Evolutionary conservation across 1,140 invertebrate genomes (phyloP).

Genomic region (Zaprionus ornatus): DNA sequence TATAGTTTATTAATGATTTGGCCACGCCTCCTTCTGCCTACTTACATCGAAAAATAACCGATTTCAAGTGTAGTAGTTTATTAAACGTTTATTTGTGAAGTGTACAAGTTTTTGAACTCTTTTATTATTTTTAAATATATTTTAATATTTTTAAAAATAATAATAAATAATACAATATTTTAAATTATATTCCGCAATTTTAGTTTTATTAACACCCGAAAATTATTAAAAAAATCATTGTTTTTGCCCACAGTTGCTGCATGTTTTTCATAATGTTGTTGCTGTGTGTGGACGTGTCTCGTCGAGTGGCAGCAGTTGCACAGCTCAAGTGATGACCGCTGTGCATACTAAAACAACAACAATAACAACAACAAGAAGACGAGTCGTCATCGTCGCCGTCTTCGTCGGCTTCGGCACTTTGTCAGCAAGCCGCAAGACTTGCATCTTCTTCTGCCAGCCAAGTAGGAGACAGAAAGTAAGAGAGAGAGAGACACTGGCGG

Average conservation of each 20-base stretch:
- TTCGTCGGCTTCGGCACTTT: slow-evolving; percentile 24
- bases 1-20: no score
- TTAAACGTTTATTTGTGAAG: neutral
- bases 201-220: neutral
- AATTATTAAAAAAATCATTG: no score
- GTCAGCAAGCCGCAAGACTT: slow-evolving; percentile 38
- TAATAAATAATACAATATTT: no score
- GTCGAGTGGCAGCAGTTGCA: slow-evolving; percentile 15
- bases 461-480: slow-evolving; percentile 3
- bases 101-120: neutral
- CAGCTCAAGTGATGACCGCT: slow-evolving; percentile 32
- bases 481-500: no score
- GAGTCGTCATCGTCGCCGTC: neutral
- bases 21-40: no score
- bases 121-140: neutral
- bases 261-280: slow-evolving; percentile 1
- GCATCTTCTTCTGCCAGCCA: slow-evolving; percentile 10
- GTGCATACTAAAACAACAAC: slow-evolving; percentile 5
- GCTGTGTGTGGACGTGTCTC: slow-evolving; percentile 14
- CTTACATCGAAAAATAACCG: neutral
- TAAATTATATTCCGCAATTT: neutral
- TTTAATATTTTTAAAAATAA: neutral
- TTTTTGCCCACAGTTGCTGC: neutral
- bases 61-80: neutral
- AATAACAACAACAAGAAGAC: neutral